Base-by-base conservation (phyloP, 2,113 vertebrate species). In the Chaetops frenatus region DNA sequence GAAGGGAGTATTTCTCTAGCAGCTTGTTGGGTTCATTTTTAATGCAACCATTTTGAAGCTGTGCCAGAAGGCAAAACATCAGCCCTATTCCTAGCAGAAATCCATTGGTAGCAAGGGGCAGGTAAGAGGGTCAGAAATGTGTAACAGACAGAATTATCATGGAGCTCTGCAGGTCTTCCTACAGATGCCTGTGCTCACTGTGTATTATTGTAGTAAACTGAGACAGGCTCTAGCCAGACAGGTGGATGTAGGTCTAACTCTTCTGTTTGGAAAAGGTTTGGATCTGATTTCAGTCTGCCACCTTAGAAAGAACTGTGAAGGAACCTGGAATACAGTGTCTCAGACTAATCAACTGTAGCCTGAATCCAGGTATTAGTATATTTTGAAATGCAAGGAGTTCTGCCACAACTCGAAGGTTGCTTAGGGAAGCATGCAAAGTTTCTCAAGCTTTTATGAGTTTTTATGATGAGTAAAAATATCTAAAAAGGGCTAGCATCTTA, bases 391-490 rank as follows among this genome's bases (percentile, higher is more conserved):
- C 33, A 50, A 2, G 31, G 47, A 66, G 44, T 9, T 86, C 62
- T 16, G 5, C 28, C 36, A 25, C 2, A 1, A 36, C 8, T 25
- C 21, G 0, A 9, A 9, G 31, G 31, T 54, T 4, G 1, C 58
- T 25, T 62, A 20, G 47, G 9, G 29, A 85, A 76, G 36, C 8
- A 51, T 31, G 8, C 33, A n/a, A 29, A 70, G 18, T 81, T 91
- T 58, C 47, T 80, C 1, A 3, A 65, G n/a, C 23, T 80, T 76
- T 66, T 48, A 1, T 47, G 48, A 77, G 21, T 19, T 44, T 70
- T 82, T 53, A 24, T 11, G 8, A 7, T 64, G 54, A 57, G 19
- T 62, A 69, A 84, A 94, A 90, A 44, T 17, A 29, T 1, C 33
- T 38, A 22, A 54, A 87, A 67, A 48, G 11, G 10, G 9, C 18